These are phyloP conservation scores for Bursaphelenchus mucronatus DNA, from an alignment of 1,140 invertebrate species.

Conservation along the genomic window DNA sequence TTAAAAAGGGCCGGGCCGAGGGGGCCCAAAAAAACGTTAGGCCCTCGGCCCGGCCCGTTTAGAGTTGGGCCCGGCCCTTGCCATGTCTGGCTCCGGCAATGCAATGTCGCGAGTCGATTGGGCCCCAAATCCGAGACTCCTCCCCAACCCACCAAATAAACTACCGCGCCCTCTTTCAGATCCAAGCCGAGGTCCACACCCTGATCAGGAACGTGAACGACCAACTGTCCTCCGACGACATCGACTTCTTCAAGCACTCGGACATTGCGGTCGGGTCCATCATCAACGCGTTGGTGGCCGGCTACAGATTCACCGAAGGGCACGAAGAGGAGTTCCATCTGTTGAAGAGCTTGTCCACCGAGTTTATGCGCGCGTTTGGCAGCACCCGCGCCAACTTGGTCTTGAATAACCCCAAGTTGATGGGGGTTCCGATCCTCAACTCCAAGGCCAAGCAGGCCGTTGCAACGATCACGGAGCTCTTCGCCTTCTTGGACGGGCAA, in stretches of 20 bases:
- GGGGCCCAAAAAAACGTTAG: too few relatives aligned
- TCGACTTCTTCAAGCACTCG: slow-evolving; percentile 1
- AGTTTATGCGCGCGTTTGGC: neutral
- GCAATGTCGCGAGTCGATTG: too few relatives aligned
- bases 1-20: too few relatives aligned
- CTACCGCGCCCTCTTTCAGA: too few relatives aligned
- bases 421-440: neutral
- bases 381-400: neutral
- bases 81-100: too few relatives aligned
- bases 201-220: too few relatives aligned
- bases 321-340: slow-evolving; percentile 17
- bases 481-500: neutral
- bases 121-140: too few relatives aligned
- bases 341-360: neutral
- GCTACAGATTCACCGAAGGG: slow-evolving; percentile 10
- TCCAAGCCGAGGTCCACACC: too few relatives aligned
- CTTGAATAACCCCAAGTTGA: neutral
- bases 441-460: neutral
- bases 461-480: neutral
- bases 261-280: slow-evolving; percentile 20
- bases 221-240: neutral
- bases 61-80: too few relatives aligned
- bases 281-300: slow-evolving; percentile 17
- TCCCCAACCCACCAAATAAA: too few relatives aligned
- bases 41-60: too few relatives aligned